phyloP scores from a whole-genome alignment of 2,113 vertebrate genomes.

The Dipodomys ordii region DNA sequence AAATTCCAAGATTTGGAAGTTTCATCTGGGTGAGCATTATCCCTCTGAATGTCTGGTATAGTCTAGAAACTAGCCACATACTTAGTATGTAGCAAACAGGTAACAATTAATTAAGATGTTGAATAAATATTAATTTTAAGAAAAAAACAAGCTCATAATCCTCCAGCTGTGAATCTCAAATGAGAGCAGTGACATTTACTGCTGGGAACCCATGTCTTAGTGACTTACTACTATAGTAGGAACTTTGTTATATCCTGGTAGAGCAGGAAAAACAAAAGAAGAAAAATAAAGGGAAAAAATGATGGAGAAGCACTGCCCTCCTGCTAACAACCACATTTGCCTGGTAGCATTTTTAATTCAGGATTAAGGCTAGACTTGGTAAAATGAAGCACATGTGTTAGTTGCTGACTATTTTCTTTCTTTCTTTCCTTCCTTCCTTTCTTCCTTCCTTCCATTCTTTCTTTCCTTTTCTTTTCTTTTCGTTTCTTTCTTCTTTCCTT shows the following conservation, averaged over 20 bases:
- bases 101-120: background rate
- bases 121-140: constrained; percentile 26
- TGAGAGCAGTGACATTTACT: constrained; percentile 5
- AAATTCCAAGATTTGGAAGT: background rate
- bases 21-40: background rate
- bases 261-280: background rate
- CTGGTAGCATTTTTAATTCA: background rate
- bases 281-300: background rate
- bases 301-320: background rate
- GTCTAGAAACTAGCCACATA: background rate
- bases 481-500: background rate
- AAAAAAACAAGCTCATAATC: constrained; percentile 16
- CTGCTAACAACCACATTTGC: background rate
- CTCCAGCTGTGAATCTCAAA: background rate
- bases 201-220: background rate
- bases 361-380: background rate
- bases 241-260: background rate
- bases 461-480: accelerated
- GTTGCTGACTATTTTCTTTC: background rate
- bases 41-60: constrained; percentile 1
- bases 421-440: too few relatives aligned
- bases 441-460: too few relatives aligned
- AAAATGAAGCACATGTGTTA: background rate
- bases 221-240: background rate
- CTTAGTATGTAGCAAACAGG: background rate